Evolutionary conservation across 2,113 vertebrate genomes (phyloP), one percentile per base, ranked within the genome.

Genomic region (Notothenia coriiceps): DNA sequence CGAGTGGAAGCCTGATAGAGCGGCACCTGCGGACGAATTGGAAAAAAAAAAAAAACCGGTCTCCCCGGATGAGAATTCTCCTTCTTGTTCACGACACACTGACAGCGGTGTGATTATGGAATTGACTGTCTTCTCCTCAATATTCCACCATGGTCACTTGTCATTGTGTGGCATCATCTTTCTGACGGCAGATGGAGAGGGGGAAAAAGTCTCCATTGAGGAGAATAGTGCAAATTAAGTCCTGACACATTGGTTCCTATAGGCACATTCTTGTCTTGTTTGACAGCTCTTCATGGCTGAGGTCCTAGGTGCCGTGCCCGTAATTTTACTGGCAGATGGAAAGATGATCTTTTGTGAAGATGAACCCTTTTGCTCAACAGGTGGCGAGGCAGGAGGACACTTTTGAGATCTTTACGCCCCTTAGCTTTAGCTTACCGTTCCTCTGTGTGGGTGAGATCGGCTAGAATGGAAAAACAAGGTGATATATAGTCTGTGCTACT

Each of bases 301-400:
- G 62, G 65, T 69, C 22, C 46, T 11, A 35, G 83, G 33, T 74
- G 66, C 65, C n/a, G 46, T 73, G 43, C 76, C 66, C 61, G 59
- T 86, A 71, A 88, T 89, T 82, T 79, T 51, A 54, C 49, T 46
- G 77, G 33, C 8, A 35, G 65, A 80, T 62, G 51, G 79, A 55
- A 49, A 40, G 35, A 40, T 40, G 6, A 40, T 35, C 64, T 69
- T 67, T 69, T 72, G 70, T 63, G 66, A 60, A 15, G 4, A 22
- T 65, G 20, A 82, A 54, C 29, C 63, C n/a, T 72, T 75, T 14
- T 2, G 68, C 64, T 84, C 87, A 87, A 89, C 88, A 85, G 79
- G 77, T 91, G 80, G 60, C 55, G 56, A 49, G 68, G 15, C 25
- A 62, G 8, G 14, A 33, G 22, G 57, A 52, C n/a, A 63, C 13